Conservation (phyloP, 1,140 invertebrate genomes). For the Heliconius eleuchia region DNA sequence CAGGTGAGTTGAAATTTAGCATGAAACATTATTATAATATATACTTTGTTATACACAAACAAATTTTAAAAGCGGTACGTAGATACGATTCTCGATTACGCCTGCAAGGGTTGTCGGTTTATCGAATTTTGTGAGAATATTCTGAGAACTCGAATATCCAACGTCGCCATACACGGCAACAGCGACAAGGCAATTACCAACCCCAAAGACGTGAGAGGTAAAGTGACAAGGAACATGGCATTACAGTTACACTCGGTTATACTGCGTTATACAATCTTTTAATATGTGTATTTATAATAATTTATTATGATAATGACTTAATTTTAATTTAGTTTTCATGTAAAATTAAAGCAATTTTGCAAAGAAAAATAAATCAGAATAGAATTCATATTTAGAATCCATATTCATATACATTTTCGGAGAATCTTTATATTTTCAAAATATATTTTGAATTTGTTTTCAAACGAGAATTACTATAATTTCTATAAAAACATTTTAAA, state of each 20-base stretch:
- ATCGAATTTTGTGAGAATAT: not conserved
- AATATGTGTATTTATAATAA: not conserved
- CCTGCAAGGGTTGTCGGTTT: not conserved
- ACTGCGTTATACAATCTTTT: not conserved
- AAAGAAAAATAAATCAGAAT: no score
- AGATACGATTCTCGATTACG: not conserved
- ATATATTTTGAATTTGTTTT: no score
- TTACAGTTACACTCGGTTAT: not conserved
- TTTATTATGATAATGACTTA: not conserved
- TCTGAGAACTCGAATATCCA: not conserved
- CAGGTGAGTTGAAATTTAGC: no score
- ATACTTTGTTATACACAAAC: no score
- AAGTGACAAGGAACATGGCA: constrained; percentile 2
- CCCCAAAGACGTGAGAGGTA: not conserved
- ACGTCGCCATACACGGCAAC: not conserved
- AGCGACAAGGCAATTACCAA: not conserved
- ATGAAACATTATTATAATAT: no score
- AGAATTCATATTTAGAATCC: no score
- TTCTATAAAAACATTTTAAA: no score
- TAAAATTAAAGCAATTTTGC: no score
- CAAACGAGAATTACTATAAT: no score
- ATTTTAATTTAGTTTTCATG: no score
- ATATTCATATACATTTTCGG: no score
- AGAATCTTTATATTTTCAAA: no score
- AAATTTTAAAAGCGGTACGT: not conserved